Evolutionary conservation across 2,888 invertebrate species (phyloP).

Genomic region (Epirrhoe alternata): DNA sequence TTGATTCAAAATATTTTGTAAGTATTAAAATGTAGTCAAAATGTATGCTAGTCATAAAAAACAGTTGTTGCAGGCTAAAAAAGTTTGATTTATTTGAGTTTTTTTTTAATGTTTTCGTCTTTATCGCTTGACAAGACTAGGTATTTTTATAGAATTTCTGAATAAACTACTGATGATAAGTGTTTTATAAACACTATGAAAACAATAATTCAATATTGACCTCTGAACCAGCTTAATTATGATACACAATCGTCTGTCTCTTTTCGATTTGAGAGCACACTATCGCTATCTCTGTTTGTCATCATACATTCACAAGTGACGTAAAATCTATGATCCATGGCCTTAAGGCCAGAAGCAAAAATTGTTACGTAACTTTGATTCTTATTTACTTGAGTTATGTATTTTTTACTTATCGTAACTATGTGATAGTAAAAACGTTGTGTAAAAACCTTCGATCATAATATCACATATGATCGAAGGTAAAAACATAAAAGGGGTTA

Average conservation of each 20-base stretch:
- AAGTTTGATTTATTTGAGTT: no score
- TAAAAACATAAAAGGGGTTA: no score
- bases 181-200: neutral
- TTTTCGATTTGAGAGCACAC: conserved; percentile 2
- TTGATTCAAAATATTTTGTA: neutral
- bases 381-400: neutral
- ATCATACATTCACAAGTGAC: neutral
- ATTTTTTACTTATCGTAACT: neutral
- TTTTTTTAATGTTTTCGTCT: no score
- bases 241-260: neutral
- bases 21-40: neutral
- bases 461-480: no score
- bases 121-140: no score
- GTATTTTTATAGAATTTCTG: no score
- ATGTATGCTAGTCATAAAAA: neutral
- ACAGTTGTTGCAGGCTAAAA: neutral
- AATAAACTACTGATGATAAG: no score
- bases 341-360: no score
- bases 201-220: neutral
- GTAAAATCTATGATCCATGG: neutral
- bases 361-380: conserved; percentile 11
- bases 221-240: neutral
- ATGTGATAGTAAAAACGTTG: neutral
- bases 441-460: no score
- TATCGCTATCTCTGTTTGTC: conserved; percentile 14